Conservation (phyloP, 2,888 invertebrate species). For the Caenorhabditis imperialis region DNA sequence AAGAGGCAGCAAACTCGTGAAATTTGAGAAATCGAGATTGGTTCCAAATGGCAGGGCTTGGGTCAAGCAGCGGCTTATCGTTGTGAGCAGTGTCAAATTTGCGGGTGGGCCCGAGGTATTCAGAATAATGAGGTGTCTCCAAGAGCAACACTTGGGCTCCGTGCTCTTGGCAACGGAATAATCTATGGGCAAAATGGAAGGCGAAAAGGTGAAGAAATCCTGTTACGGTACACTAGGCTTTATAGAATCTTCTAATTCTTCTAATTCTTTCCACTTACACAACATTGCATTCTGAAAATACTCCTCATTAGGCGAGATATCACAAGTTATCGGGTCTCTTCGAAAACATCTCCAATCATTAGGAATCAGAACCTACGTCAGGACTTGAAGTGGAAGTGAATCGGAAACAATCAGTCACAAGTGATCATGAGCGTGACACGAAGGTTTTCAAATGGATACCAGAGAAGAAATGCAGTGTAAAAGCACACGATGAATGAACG, state of each 20-base stretch:
- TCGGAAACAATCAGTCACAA: slow-evolving; percentile 39
- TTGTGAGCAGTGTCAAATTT: slow-evolving; percentile 36
- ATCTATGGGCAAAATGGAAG: too few species aligned
- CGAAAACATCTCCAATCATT: not conserved
- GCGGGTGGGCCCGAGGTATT: slow-evolving; percentile 28
- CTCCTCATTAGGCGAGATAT: too few species aligned
- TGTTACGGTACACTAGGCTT: too few species aligned
- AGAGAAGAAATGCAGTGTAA: too few species aligned
- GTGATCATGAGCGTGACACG: too few species aligned
- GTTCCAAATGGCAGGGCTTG: too few species aligned
- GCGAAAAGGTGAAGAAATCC: too few species aligned
- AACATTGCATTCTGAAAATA: too few species aligned
- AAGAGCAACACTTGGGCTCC: slow-evolving; percentile 42
- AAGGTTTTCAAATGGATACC: too few species aligned
- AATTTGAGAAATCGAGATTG: slow-evolving; percentile 34
- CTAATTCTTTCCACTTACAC: too few species aligned
- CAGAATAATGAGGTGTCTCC: slow-evolving; percentile 41
- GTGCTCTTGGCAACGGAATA: too few species aligned
- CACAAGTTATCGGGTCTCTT: not conserved
- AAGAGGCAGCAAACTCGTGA: slow-evolving; percentile 25
- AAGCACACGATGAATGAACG: slow-evolving; percentile 42
- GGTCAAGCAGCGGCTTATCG: slow-evolving; percentile 55
- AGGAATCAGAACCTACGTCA: not conserved
- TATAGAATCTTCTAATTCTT: too few species aligned
- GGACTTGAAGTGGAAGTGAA: slow-evolving; percentile 41